Percentiles rank a stretch among this genome's conserved stretches.
phyloP scores from a whole-genome alignment of 2,888 invertebrate genomes.

The Eupithecia pulchellata region DNA sequence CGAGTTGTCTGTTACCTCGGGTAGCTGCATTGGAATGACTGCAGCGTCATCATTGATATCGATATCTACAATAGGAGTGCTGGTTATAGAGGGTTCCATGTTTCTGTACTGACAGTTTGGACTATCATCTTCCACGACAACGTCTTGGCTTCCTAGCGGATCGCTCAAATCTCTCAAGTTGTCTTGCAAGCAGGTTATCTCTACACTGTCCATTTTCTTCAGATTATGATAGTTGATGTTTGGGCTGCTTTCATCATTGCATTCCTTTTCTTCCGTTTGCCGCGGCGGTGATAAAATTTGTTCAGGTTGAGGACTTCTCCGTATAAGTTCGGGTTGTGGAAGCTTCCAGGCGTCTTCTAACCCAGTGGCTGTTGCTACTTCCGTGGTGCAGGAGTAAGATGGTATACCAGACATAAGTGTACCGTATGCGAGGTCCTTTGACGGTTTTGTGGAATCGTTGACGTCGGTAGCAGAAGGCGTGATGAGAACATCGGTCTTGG shows the following conservation, averaged over 20 bases:
- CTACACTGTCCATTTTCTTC: constrained; percentile 76
- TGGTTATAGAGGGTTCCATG: constrained; percentile 70
- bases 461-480: constrained; percentile 64
- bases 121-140: constrained; percentile 56
- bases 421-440: constrained; percentile 75
- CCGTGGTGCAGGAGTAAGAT: constrained; percentile 74
- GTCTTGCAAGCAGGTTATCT: constrained; percentile 70
- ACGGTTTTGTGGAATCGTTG: constrained; percentile 72
- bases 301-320: constrained; percentile 65
- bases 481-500: constrained; percentile 62
- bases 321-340: constrained; percentile 70
- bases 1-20: constrained; percentile 49
- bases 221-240: constrained; percentile 57
- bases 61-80: constrained; percentile 66
- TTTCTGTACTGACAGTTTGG: constrained; percentile 61
- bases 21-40: constrained; percentile 59
- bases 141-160: constrained; percentile 49
- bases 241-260: constrained; percentile 55
- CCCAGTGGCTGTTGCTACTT: constrained; percentile 56
- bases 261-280: constrained; percentile 44
- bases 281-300: constrained; percentile 61
- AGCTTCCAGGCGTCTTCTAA: constrained; percentile 70
- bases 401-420: constrained; percentile 72
- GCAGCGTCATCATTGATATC: constrained; percentile 49
- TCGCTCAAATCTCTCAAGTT: constrained; percentile 54